A percentile compares a stretch with the other conserved stretches of the same genome.
Conservation (phyloP, 2,113 vertebrate species). For the Chrysemys picta region DNA sequence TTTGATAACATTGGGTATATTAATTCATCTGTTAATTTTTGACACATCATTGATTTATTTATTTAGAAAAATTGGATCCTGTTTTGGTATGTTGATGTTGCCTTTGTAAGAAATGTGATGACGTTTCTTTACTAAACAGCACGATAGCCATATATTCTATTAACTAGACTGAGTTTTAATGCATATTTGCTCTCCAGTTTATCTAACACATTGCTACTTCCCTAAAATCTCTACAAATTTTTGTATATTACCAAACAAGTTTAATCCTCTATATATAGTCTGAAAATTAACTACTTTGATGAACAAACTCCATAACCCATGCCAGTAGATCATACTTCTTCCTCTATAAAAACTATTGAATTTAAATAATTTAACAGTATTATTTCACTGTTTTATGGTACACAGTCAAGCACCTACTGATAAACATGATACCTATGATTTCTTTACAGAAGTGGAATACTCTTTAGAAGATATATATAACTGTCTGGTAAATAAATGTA, state of each 20-base stretch:
- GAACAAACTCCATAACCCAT: rapidly evolving
- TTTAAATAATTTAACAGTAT: conserved; percentile 53
- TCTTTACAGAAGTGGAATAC: conserved; percentile 63
- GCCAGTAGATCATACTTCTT: conserved; percentile 28
- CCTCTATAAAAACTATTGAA: conserved; percentile 4
- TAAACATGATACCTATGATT: conserved; percentile 57
- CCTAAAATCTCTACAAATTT: conserved; percentile 25
- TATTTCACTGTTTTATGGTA: conserved; percentile 60
- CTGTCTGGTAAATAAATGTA: conserved; percentile 55
- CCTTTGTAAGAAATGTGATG: conserved; percentile 77
- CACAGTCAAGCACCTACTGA: conserved; percentile 62
- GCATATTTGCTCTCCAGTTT: conserved; percentile 53
- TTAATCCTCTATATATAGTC: conserved; percentile 7
- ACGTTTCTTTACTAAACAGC: conserved; percentile 71
- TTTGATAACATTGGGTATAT: conserved; percentile 81
- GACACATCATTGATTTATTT: conserved; percentile 86
- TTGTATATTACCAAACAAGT: conserved; percentile 31
- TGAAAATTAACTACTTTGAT: conserved; percentile 33
- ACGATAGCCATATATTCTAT: neutral
- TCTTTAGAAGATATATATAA: conserved; percentile 39
- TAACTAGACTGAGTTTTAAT: conserved; percentile 33
- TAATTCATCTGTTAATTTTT: conserved; percentile 87
- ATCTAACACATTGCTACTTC: neutral
- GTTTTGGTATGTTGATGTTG: conserved; percentile 80
- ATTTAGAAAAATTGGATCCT: conserved; percentile 83